Evolutionary conservation across 2,113 vertebrate genomes (phyloP).

Genomic region (Zingel zingel): DNA sequence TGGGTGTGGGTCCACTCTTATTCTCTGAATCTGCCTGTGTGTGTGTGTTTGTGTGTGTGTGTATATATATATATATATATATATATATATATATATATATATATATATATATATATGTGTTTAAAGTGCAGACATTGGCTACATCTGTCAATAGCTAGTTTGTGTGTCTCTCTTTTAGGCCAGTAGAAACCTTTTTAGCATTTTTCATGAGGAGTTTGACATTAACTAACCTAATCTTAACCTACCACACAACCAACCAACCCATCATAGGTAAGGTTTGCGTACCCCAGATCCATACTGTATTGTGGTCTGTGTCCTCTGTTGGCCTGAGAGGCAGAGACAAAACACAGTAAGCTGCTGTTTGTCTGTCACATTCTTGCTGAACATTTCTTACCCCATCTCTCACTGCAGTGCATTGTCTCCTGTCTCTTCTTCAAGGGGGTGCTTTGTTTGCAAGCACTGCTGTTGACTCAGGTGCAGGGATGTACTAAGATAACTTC

Average conservation of each 20-base stretch:
- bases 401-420: conserved; percentile 56
- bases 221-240: neutral
- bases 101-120: neutral
- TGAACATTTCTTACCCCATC: conserved; percentile 34
- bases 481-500: conserved; percentile 67
- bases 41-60: conserved; percentile 6
- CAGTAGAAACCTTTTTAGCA: neutral
- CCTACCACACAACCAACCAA: neutral
- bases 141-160: neutral
- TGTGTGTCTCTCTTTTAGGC: neutral
- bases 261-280: neutral
- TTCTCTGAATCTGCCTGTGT: conserved; percentile 2
- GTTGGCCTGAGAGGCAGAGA: neutral
- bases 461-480: conserved; percentile 85
- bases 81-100: too few relatives aligned
- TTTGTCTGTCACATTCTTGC: conserved; percentile 67
- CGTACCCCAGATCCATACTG: neutral
- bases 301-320: conserved; percentile 8
- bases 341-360: conserved; percentile 15
- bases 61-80: neutral
- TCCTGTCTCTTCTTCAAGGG: conserved; percentile 57
- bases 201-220: neutral
- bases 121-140: neutral
- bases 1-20: conserved; percentile 37
- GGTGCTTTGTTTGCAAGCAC: conserved; percentile 70